Conservation (phyloP, 2,888 invertebrate genomes). For the Dasypolia templi region DNA sequence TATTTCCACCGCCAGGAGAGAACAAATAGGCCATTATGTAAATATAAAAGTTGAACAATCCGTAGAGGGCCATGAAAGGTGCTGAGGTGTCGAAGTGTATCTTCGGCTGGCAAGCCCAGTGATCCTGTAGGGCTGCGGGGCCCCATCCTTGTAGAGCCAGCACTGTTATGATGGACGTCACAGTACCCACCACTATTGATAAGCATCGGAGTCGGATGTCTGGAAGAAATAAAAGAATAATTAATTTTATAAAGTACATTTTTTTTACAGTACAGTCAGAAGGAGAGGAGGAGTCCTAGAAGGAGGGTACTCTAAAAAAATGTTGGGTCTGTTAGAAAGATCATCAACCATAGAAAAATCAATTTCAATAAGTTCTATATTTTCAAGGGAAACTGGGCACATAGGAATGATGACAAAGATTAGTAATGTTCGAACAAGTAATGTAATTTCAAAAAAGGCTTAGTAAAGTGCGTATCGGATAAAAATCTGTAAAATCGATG, state of each 20-base stretch:
- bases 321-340: too few species aligned
- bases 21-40: constrained; percentile 98
- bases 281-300: too few species aligned
- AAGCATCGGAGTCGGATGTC: constrained; percentile 97
- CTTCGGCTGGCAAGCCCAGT: constrained; percentile 97
- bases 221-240: constrained; percentile 83
- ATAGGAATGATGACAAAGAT: too few species aligned
- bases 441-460: too few species aligned
- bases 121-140: constrained; percentile 97
- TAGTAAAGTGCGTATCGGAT: too few species aligned
- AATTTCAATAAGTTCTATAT: neutral
- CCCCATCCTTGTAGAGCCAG: constrained; percentile 96
- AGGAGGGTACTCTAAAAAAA: too few species aligned
- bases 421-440: too few species aligned
- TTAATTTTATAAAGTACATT: too few species aligned
- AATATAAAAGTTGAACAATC: constrained; percentile 97
- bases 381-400: neutral
- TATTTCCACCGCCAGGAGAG: constrained; percentile 95
- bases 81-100: constrained; percentile 97
- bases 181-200: constrained; percentile 95
- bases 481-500: too few species aligned
- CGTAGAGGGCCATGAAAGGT: constrained; percentile 98
- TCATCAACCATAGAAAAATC: neutral
- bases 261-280: too few species aligned
- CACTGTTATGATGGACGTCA: constrained; percentile 93